Percentiles rank a stretch among this genome's conserved stretches.
Evolutionary conservation across 1,140 invertebrate genomes (phyloP).

Genomic region (Proctacanthus coquilletti): DNA sequence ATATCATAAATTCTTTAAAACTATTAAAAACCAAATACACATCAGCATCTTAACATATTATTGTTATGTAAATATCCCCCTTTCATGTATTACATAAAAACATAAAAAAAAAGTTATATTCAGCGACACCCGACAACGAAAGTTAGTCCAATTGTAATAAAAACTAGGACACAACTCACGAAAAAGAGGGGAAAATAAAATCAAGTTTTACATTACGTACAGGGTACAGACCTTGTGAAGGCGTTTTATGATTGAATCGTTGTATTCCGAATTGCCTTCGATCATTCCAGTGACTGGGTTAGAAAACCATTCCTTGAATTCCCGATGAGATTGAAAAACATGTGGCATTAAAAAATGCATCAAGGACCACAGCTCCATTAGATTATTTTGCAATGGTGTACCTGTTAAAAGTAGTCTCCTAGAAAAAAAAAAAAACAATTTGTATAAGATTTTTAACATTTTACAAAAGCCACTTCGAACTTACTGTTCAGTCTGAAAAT

Average conservation of each 20-base stretch:
- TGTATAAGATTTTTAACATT: not conserved
- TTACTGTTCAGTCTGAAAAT: slow-evolving; percentile 87
- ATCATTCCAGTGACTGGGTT: slow-evolving; percentile 98
- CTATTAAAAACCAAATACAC: no score
- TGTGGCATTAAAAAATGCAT: slow-evolving; percentile 99
- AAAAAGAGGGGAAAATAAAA: not conserved
- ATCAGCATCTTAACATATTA: no score
- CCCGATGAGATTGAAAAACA: slow-evolving; percentile 93
- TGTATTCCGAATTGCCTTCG: slow-evolving; percentile 90
- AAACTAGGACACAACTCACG: no score
- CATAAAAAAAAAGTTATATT: no score
- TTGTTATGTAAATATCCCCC: no score
- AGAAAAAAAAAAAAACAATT: slow-evolving; percentile 12
- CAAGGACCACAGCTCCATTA: slow-evolving; percentile 99
- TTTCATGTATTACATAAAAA: no score
- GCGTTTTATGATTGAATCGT: slow-evolving; percentile 83
- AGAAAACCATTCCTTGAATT: slow-evolving; percentile 98
- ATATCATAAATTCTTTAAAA: no score
- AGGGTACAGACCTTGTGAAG: slow-evolving; percentile 68
- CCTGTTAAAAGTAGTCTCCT: slow-evolving; percentile 90
- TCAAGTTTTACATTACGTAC: not conserved
- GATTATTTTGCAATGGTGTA: slow-evolving; percentile 95
- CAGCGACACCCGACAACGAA: no score
- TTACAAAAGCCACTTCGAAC: slow-evolving; percentile 9
- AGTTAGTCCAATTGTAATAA: no score